Base-by-base conservation (phyloP, 2,797 vertebrate species). In the Hyperoplus lanceolatus region DNA sequence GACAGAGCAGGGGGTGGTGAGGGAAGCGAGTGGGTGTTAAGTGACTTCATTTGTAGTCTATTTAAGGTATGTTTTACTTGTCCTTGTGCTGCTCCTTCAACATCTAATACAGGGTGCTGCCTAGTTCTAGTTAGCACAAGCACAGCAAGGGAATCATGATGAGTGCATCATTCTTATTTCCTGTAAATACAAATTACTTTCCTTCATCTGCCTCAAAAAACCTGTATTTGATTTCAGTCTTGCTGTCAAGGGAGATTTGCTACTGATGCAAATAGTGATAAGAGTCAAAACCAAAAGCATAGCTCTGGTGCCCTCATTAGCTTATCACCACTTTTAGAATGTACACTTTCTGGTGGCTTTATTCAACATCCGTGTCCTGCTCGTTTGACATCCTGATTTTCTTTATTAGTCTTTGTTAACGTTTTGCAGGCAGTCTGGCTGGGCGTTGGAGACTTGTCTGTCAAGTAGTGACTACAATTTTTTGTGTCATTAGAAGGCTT, bases 21-120 rank as follows among this genome's bases (percentile, higher is more conserved):
- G 87, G 90, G 89, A 87, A 87, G 84, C 70, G 89, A 84, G 92
- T 90, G 91, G 90, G 90, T 93, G 93, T 92, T 92, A 92, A 93
- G 92, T 94, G 92, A 92, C 93, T 94, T 93, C 91, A 94, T 94
- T 94, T 94, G 90, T 93, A 94, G 93, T 94, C 93, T 93, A 94
- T 94, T 93, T 93, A 93, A 94, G 93, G 92, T 93, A 92, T 93
- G 91, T 93, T 94, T 94, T 91, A 93, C 90, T 90, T 86, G 90
- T 93, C 92, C 92, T 92, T 84, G 87, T 85, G 86, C 90, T 82
- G 87, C 87, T 90, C 76, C 85, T 87, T 84, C 80, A 87, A 92
- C 90, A 85, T 89, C 87, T 83, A 89, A 90, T 70, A 83, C 87
- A 78, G 75, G 75, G 81, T 29, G 80, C 81, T 88, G 76, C 12